Percentiles rank a stretch among this genome's conserved stretches.
phyloP scores from a whole-genome alignment of 2,888 invertebrate genomes.

The Osedax fenrisi region DNA sequence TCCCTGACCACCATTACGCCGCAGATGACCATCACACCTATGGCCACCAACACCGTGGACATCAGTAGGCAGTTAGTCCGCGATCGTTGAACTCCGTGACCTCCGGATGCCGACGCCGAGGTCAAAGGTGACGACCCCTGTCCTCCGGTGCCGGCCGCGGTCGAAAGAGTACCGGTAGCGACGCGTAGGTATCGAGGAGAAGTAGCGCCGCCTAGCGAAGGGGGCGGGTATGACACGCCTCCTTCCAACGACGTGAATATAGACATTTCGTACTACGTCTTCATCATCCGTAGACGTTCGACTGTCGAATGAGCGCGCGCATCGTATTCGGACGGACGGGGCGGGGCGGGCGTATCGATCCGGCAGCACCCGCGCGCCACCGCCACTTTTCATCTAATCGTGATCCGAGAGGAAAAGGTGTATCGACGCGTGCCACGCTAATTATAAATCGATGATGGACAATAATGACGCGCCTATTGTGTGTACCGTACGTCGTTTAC shows the following conservation, averaged over 20 bases:
- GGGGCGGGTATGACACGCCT: not conserved
- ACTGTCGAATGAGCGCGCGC: too few relatives aligned
- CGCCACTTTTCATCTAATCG: too few relatives aligned
- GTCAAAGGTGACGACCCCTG: not conserved
- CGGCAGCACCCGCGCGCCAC: too few relatives aligned
- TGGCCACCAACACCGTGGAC: conserved; percentile 33
- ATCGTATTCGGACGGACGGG: too few relatives aligned
- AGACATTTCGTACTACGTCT: not conserved
- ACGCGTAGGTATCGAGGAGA: too few relatives aligned
- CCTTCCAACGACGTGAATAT: conserved; percentile 12
- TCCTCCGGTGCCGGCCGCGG: not conserved
- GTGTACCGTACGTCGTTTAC: too few relatives aligned
- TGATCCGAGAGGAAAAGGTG: too few relatives aligned
- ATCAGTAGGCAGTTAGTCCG: conserved; percentile 36
- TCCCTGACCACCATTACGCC: conserved; percentile 38
- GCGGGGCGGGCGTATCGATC: too few relatives aligned
- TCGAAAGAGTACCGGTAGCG: not conserved
- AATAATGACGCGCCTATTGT: too few relatives aligned
- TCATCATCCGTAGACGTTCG: too few relatives aligned
- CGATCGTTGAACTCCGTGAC: conserved; percentile 4
- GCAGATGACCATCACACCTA: conserved; percentile 36
- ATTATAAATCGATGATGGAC: too few relatives aligned
- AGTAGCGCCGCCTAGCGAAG: not conserved
- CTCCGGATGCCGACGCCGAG: not conserved
- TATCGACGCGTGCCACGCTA: too few relatives aligned